Conservation (phyloP, 1,140 invertebrate genomes). For the Panonychus citri region DNA sequence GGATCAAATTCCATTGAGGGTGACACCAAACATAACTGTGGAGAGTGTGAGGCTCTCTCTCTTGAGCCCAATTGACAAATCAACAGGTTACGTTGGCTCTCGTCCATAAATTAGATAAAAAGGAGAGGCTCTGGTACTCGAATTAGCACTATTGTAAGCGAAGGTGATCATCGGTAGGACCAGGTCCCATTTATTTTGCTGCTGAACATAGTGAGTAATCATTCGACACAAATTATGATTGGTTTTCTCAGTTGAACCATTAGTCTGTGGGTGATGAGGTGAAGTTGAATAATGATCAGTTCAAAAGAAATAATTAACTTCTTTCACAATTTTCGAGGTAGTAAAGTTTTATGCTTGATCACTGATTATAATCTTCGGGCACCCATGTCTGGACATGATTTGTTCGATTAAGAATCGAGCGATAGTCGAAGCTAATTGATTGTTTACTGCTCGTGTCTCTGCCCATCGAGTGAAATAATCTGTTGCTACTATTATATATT, state of each 20-base stretch:
- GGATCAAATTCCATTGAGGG: too few relatives aligned
- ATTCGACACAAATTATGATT: neutral
- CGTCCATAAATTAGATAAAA: neutral
- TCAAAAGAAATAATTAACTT: neutral
- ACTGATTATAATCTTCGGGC: neutral
- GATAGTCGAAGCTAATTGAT: neutral
- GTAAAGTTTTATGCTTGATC: neutral
- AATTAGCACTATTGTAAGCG: neutral
- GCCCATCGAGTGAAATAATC: constrained; percentile 17
- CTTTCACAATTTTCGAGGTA: neutral
- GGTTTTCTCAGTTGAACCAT: neutral
- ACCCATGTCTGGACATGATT: neutral
- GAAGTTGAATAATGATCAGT: neutral
- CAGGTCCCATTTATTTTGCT: neutral
- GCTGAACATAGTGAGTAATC: neutral
- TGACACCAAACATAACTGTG: too few relatives aligned
- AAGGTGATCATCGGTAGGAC: neutral
- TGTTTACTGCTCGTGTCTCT: constrained; percentile 11
- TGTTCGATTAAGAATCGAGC: constrained; percentile 1
- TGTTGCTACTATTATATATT: constrained; percentile 13
- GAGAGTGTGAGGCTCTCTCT: too few relatives aligned
- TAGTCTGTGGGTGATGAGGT: neutral
- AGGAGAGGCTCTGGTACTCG: neutral
- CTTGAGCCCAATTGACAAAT: neutral
- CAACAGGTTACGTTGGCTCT: neutral